Percentiles rank a stretch among this genome's conserved stretches.
phyloP scores from a whole-genome alignment of 1,140 invertebrate genomes.

The Brachionus angularis region DNA sequence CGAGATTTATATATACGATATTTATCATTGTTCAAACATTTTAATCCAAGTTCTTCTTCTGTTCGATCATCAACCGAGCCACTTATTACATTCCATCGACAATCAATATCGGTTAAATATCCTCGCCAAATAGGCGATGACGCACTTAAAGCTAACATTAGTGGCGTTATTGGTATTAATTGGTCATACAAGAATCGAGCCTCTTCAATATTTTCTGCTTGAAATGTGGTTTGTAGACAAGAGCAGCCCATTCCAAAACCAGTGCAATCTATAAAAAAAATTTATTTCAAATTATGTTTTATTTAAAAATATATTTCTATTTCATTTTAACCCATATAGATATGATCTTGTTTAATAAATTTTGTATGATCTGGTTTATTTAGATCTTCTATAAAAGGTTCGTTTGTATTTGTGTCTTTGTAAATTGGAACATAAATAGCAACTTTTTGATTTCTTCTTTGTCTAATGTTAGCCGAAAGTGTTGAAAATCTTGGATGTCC shows the following conservation, averaged over 20 bases:
- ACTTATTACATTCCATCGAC: slow-evolving; percentile 91
- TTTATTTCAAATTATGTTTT: no score
- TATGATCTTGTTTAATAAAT: slow-evolving; percentile 50
- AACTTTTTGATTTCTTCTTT: slow-evolving; percentile 85
- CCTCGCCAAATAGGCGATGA: slow-evolving; percentile 90
- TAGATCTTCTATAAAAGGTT: slow-evolving; percentile 64
- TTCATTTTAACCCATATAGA: slow-evolving; percentile 49
- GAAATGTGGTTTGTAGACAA: slow-evolving; percentile 80
- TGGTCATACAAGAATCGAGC: slow-evolving; percentile 94
- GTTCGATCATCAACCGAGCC: slow-evolving; percentile 92
- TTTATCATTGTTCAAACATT: slow-evolving; percentile 66
- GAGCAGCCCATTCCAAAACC: slow-evolving; percentile 99
- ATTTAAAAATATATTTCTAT: no score
- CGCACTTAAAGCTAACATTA: slow-evolving; percentile 91
- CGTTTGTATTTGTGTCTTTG: slow-evolving; percentile 74
- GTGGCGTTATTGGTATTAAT: slow-evolving; percentile 89
- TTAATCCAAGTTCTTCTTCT: slow-evolving; percentile 79
- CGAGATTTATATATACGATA: slow-evolving; percentile 87
- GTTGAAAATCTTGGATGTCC: slow-evolving; percentile 90
- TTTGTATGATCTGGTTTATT: slow-evolving; percentile 41
- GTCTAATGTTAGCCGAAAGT: slow-evolving; percentile 83
- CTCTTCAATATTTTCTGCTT: slow-evolving; percentile 93
- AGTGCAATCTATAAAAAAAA: slow-evolving; percentile 99
- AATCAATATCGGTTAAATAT: slow-evolving; percentile 87
- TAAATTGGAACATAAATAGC: slow-evolving; percentile 93